Conservation (phyloP, 2,888 invertebrate species). For the Smittia aterrima region DNA sequence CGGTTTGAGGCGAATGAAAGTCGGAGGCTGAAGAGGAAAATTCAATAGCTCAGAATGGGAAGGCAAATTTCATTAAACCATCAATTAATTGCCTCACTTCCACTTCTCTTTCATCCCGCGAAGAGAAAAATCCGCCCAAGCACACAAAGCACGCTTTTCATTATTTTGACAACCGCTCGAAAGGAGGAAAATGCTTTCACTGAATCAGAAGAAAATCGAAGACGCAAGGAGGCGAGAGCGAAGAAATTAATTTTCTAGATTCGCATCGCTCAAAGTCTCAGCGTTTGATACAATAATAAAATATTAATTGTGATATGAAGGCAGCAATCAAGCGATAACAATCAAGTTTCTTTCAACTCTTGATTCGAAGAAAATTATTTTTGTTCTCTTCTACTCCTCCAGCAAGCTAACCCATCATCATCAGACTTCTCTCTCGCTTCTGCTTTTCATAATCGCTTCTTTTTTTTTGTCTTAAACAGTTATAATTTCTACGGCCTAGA, state of each 20-base stretch:
- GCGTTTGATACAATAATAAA: constrained; percentile 17
- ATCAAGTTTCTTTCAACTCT: background rate
- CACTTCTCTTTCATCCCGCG: background rate
- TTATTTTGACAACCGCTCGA: background rate
- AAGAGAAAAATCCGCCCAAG: no score
- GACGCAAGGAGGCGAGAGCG: background rate
- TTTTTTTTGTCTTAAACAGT: constrained; percentile 39
- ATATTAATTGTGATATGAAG: constrained; percentile 5
- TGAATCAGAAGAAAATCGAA: background rate
- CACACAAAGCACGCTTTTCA: no score
- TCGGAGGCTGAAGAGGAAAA: background rate
- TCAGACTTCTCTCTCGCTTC: background rate
- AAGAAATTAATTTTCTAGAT: background rate
- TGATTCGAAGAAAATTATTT: background rate
- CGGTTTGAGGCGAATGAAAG: background rate
- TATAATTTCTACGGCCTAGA: constrained; percentile 26
- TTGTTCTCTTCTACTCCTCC: background rate
- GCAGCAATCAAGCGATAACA: constrained; percentile 20
- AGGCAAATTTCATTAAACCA: background rate
- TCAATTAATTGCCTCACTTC: constrained; percentile 11
- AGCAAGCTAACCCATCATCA: constrained; percentile 21
- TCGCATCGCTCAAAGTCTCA: background rate
- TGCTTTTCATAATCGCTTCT: constrained; percentile 21
- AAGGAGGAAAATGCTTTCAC: background rate
- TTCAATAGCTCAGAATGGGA: background rate